Evolutionary conservation across 1,140 invertebrate genomes (phyloP), one percentile per base, ranked within the genome.

Genomic region (Tyrophagus putrescentiae): DNA sequence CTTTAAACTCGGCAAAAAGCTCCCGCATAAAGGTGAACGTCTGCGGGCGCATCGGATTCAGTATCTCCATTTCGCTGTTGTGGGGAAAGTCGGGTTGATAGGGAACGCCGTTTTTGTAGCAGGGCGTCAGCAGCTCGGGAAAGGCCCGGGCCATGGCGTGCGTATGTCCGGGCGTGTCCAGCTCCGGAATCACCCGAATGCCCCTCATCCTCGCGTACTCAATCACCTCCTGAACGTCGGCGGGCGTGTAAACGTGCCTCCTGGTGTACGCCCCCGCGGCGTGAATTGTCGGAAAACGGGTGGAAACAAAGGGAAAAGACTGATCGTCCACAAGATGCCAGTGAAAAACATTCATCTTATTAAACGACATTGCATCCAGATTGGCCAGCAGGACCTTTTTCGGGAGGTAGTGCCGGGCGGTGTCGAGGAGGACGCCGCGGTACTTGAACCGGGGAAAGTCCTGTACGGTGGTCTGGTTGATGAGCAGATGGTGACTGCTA

Each of bases 361-460:
- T 75, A 62, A 64, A 67, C 13, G 70, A 63, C 72, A 72, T 73
- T 2, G 71, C 65, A 62, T 72, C 72, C 60, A 92, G 66, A 1
- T 79, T 84, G 29, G 77, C 69, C 13, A 79, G 66, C 25, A 92
- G 79, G 32, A 77, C 78, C 2, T 67, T 54, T 1, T 85, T 64
- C 0, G 83, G 77, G 7, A 87, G 71, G 71, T 78, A 93, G 72
- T 93, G 88, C 6, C 89, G 75, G 1, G 84, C 78, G 1, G 87
- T 88, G 68, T 92, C 89, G 23, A 93, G 64, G 13, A 93, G 69
- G 9, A 92, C 70, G 1, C 87, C 87, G 44, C 89, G 77, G 68
- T 86, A 82, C 1, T 74, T 50, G 62, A 86, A 85, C 63, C 80
- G 72, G 0, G 88, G 87, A 25, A 72, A 78, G 70, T 92, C 87